Conservation (phyloP, 2,797 vertebrate species). For the Trichosurus vulpecula region DNA sequence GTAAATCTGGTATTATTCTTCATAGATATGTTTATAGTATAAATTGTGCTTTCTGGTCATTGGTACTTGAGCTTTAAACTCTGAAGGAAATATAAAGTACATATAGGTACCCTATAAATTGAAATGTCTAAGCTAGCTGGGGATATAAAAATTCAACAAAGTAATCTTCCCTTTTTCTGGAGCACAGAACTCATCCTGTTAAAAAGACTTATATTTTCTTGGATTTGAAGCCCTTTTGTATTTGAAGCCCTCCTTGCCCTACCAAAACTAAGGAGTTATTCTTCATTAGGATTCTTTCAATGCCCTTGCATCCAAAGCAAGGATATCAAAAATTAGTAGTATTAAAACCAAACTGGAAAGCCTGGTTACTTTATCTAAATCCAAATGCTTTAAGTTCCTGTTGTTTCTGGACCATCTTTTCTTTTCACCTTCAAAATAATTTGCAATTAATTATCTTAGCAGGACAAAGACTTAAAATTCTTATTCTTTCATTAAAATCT, state of each 20-base stretch:
- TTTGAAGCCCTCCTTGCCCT: not conserved
- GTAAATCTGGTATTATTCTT: constrained; percentile 22
- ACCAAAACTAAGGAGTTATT: not conserved
- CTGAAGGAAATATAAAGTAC: constrained; percentile 15
- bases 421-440: not conserved
- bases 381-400: not conserved
- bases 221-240: not conserved
- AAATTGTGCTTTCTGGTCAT: not conserved
- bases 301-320: not conserved
- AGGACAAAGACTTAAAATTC: not conserved
- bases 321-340: not conserved
- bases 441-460: not conserved
- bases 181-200: not conserved
- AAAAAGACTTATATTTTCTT: not conserved
- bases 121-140: not conserved
- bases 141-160: not conserved
- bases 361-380: not conserved
- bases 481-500: not conserved
- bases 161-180: constrained; percentile 29
- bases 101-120: not conserved
- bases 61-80: constrained; percentile 8
- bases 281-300: too few species aligned
- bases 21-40: not conserved
- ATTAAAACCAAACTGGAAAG: not conserved
- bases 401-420: not conserved